Conservation (phyloP, 2,113 vertebrate species). For the Raphicerus campestris region DNA sequence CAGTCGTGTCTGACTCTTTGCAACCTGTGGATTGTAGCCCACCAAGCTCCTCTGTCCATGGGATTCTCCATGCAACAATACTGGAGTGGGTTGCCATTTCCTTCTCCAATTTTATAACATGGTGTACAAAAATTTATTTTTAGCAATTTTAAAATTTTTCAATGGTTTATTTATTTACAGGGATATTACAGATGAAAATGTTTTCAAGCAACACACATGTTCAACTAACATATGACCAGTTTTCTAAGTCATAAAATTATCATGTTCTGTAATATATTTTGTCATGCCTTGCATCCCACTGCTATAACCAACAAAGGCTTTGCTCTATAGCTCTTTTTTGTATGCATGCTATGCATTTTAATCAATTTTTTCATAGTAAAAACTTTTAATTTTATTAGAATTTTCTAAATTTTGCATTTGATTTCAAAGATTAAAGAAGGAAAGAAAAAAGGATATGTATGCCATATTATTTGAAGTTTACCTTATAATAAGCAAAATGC, state of each 20-base stretch:
- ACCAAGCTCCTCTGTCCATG: no score
- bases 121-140: neutral
- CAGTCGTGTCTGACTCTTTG: no score
- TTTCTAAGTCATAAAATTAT: neutral
- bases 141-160: neutral
- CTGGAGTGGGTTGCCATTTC: no score
- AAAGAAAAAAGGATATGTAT: neutral
- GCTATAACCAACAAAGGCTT: neutral
- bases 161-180: neutral
- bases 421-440: slow-evolving; percentile 37
- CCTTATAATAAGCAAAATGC: neutral
- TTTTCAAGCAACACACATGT: neutral
- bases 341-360: slow-evolving; percentile 29
- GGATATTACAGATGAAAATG: neutral
- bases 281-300: neutral
- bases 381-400: neutral
- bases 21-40: no score
- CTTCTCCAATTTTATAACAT: neutral
- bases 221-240: neutral
- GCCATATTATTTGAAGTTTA: neutral
- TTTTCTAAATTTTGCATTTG: slow-evolving; percentile 52
- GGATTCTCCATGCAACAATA: no score
- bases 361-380: neutral
- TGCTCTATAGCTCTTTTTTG: slow-evolving; percentile 39
- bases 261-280: neutral